Evolutionary conservation across 2,113 vertebrate genomes (phyloP).

Genomic region (Grallaria varia): DNA sequence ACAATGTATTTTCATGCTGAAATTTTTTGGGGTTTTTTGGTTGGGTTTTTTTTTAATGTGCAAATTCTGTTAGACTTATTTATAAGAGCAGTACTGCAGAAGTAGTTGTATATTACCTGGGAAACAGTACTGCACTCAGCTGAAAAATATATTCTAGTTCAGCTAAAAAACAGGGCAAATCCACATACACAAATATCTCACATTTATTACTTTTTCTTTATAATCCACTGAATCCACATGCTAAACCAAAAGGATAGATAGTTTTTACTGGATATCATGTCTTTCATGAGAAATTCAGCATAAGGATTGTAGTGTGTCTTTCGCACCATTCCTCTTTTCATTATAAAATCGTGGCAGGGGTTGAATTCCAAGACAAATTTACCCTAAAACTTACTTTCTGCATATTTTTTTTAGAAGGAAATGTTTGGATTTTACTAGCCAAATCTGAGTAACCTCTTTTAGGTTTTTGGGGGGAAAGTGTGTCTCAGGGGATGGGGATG

Average conservation of each 20-base stretch:
- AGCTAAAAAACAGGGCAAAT: not conserved
- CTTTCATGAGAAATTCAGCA: not conserved
- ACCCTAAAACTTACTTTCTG: not conserved
- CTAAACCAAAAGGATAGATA: not conserved
- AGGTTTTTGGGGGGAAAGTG: accelerated
- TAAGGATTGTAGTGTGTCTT: not conserved
- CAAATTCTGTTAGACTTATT: not conserved
- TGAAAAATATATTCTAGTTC: not conserved
- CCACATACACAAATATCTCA: not conserved
- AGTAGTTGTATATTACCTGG: not conserved
- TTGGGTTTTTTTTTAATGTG: not conserved
- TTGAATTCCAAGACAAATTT: not conserved
- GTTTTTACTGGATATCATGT: not conserved
- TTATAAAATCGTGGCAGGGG: not conserved
- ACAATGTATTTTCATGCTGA: not conserved
- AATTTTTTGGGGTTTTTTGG: not conserved
- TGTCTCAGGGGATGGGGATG: too few species aligned
- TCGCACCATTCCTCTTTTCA: not conserved
- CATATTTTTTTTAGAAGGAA: not conserved
- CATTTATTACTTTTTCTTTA: not conserved
- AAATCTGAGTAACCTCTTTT: not conserved
- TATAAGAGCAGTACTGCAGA: not conserved
- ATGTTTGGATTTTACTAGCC: not conserved
- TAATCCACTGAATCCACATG: not conserved
- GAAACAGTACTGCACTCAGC: not conserved